Evolutionary conservation across 2,888 invertebrate genomes (phyloP).

Genomic region (Tortrix viridana): DNA sequence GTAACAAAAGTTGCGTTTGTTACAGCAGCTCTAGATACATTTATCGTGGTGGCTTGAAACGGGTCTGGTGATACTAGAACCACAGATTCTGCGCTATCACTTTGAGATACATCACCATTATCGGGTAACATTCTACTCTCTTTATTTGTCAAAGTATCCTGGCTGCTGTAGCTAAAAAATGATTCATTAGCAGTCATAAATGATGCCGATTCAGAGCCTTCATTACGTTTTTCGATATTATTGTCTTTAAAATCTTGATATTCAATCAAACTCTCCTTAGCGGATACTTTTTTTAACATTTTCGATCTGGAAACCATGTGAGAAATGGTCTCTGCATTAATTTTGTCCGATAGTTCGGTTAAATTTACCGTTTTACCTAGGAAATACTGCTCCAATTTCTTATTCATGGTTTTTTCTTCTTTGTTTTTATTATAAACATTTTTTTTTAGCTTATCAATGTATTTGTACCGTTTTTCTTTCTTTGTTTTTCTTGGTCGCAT

Average conservation of each 20-base stretch:
- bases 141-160: slow-evolving; percentile 52
- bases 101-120: slow-evolving; percentile 40
- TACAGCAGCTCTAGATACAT: slow-evolving; percentile 58
- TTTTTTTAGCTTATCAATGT: slow-evolving; percentile 46
- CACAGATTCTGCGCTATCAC: slow-evolving; percentile 42
- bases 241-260: slow-evolving; percentile 38
- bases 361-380: slow-evolving; percentile 43
- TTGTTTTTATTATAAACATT: slow-evolving; percentile 55
- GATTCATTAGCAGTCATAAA: slow-evolving; percentile 46
- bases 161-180: slow-evolving; percentile 51
- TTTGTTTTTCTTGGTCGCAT: slow-evolving; percentile 43
- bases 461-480: slow-evolving; percentile 43
- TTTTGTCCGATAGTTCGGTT: slow-evolving; percentile 46
- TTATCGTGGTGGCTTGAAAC: slow-evolving; percentile 56
- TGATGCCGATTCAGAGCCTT: slow-evolving; percentile 44
- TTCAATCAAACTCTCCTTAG: slow-evolving; percentile 57
- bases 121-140: slow-evolving; percentile 38
- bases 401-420: slow-evolving; percentile 42
- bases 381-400: slow-evolving; percentile 48
- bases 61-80: slow-evolving; percentile 43
- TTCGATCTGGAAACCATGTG: slow-evolving; percentile 50
- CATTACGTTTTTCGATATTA: slow-evolving; percentile 41
- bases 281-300: slow-evolving; percentile 54
- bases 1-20: slow-evolving; percentile 43
- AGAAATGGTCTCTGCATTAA: slow-evolving; percentile 48